Conservation (phyloP, 2,888 invertebrate genomes). For the Philereme vetulata region DNA sequence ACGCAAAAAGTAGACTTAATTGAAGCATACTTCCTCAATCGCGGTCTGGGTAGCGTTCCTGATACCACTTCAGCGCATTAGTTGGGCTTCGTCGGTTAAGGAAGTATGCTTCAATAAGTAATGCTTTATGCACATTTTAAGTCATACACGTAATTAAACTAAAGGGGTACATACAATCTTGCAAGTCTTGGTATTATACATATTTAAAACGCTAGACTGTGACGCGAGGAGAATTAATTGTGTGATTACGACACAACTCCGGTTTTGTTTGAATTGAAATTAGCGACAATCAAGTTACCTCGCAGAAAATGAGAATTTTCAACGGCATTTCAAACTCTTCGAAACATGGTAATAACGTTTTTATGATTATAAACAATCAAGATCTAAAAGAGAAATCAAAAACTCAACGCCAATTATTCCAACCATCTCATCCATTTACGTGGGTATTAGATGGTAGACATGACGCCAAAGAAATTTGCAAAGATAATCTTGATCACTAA, state of each 20-base stretch:
- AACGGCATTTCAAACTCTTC: neutral
- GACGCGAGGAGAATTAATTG: slow-evolving; percentile 40
- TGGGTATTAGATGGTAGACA: no score
- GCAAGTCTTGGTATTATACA: slow-evolving; percentile 28
- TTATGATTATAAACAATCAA: neutral
- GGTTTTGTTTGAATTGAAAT: slow-evolving; percentile 26
- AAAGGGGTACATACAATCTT: slow-evolving; percentile 28
- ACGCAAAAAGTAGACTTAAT: no score
- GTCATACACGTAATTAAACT: slow-evolving; percentile 23
- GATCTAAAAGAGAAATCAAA: neutral
- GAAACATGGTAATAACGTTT: no score
- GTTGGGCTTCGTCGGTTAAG: no score
- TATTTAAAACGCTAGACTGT: slow-evolving; percentile 34
- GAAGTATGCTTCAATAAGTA: no score
- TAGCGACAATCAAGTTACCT: slow-evolving; percentile 8
- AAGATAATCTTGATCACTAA: no score
- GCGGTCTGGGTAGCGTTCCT: no score
- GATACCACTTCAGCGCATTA: no score
- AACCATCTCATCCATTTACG: no score
- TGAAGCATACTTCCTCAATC: no score
- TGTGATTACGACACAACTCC: slow-evolving; percentile 38
- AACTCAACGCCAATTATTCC: neutral
- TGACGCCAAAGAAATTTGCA: no score
- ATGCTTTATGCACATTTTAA: slow-evolving; percentile 3
- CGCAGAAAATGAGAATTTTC: neutral